These are phyloP conservation scores for Sinocyclocheilus rhinocerous DNA, from an alignment of 2,113 vertebrate genomes.

Conservation along the genomic window DNA sequence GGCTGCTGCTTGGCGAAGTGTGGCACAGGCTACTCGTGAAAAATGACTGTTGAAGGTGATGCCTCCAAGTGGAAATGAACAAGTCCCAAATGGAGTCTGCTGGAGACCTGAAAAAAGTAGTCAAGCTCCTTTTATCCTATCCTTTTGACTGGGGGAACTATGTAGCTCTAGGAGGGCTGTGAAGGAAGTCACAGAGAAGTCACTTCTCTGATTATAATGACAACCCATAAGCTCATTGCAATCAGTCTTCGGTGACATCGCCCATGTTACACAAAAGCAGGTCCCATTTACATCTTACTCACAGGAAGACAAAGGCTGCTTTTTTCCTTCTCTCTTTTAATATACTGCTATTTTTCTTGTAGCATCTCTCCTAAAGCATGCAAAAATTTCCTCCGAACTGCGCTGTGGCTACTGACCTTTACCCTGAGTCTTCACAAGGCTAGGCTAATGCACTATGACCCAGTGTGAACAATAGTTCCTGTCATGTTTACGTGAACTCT, in stretches of 20 bases:
- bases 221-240: background rate
- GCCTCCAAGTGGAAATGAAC: slow-evolving; percentile 1
- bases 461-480: slow-evolving; percentile 18
- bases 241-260: slow-evolving; percentile 15
- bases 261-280: background rate
- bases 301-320: background rate
- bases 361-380: background rate
- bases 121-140: background rate
- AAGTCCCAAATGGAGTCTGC: slow-evolving; percentile 14
- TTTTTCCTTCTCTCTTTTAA: background rate
- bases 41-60: slow-evolving; percentile 23
- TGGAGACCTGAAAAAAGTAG: slow-evolving; percentile 1
- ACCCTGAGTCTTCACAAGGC: background rate
- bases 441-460: slow-evolving; percentile 4
- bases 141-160: background rate
- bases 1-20: slow-evolving; percentile 5
- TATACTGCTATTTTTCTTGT: background rate
- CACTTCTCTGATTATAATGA: slow-evolving; percentile 40
- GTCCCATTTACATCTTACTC: background rate
- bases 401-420: background rate
- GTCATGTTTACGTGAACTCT: slow-evolving; percentile 35
- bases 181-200: background rate
- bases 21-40: background rate
- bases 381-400: background rate
- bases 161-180: background rate